A percentile compares a stretch with the other conserved stretches of the same genome.
Conservation (phyloP, 1,140 invertebrate genomes). For the Amyelois transitella region DNA sequence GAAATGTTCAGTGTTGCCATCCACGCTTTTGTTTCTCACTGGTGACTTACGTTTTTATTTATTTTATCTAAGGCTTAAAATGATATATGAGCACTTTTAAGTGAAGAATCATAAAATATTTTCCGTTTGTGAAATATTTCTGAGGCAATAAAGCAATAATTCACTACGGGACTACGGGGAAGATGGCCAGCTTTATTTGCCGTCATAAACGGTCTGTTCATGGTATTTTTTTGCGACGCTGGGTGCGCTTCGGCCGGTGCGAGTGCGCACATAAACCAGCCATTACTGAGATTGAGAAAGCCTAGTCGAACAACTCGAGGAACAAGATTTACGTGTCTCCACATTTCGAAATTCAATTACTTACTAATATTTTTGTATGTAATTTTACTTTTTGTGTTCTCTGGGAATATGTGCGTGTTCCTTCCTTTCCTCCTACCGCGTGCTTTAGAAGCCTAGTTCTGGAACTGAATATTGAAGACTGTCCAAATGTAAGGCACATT, state of each 20-base stretch:
- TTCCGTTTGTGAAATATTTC: conserved; percentile 74
- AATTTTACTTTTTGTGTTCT: neutral
- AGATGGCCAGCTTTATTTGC: conserved; percentile 71
- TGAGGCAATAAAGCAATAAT: conserved; percentile 74
- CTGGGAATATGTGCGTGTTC: too few species aligned
- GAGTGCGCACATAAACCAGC: conserved; percentile 52
- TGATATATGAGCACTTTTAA: conserved; percentile 71
- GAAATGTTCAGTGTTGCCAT: too few species aligned
- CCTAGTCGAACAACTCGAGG: neutral
- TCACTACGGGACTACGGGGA: conserved; percentile 71
- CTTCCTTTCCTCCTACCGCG: too few species aligned
- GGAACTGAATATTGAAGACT: too few species aligned
- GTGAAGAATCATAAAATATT: conserved; percentile 73
- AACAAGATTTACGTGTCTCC: conserved; percentile 19
- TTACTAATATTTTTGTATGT: neutral
- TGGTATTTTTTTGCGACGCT: conserved; percentile 60
- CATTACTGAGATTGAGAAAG: conserved; percentile 31
- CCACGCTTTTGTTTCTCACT: conserved; percentile 56
- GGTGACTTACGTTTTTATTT: conserved; percentile 72
- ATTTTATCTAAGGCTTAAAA: conserved; percentile 74
- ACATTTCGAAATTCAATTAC: neutral
- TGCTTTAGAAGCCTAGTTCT: too few species aligned
- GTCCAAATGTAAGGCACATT: too few species aligned
- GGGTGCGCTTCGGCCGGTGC: conserved; percentile 31
- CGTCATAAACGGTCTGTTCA: conserved; percentile 68